Percentiles rank a stretch among this genome's conserved stretches.
Conservation (phyloP, 2,888 invertebrate genomes). For the Erannis defoliaria region DNA sequence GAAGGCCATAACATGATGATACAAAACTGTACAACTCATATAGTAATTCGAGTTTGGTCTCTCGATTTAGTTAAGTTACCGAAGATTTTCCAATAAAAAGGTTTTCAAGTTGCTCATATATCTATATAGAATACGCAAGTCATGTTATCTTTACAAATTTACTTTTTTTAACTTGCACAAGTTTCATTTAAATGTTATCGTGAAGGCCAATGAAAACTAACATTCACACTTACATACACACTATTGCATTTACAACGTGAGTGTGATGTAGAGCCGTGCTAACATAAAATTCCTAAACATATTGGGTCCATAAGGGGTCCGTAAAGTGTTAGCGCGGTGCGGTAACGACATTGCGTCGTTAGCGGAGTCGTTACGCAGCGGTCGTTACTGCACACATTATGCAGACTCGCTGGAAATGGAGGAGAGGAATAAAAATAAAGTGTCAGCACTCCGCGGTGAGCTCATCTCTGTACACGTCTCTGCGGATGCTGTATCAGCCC, state of each 20-base stretch:
- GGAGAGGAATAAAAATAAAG: conserved; percentile 3
- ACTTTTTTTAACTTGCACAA: no score
- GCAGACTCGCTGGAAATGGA: neutral
- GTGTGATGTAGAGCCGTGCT: neutral
- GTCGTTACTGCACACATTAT: conserved; percentile 2
- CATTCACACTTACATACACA: neutral
- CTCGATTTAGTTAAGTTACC: no score
- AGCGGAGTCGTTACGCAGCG: conserved; percentile 12
- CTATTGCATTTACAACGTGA: neutral
- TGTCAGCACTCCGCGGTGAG: neutral
- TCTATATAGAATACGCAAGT: no score
- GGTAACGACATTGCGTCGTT: conserved; percentile 8
- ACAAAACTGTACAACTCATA: no score
- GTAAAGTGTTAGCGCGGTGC: conserved; percentile 3
- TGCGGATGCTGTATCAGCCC: neutral
- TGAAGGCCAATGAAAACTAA: no score
- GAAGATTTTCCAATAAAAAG: no score
- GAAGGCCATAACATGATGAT: no score
- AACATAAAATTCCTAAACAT: conserved; percentile 2
- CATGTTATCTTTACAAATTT: no score
- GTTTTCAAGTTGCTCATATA: no score
- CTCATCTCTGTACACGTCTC: neutral
- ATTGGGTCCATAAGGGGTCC: conserved; percentile 2
- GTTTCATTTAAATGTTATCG: no score
- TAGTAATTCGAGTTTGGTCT: no score